Base-by-base conservation (phyloP, 2,113 vertebrate species). In the Cryptomyrus ogoouensis region DNA sequence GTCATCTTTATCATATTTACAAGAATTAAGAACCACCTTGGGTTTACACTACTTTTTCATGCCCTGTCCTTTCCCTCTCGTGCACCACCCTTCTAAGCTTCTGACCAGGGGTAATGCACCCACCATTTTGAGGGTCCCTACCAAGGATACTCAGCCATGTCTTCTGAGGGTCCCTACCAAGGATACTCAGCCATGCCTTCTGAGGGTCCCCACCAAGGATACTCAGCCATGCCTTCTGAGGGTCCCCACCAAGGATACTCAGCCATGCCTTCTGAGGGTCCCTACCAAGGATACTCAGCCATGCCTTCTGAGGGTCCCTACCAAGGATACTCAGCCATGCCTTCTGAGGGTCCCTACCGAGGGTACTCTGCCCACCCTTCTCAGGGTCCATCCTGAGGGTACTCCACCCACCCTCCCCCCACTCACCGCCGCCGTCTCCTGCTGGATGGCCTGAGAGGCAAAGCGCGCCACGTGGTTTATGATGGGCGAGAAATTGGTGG, bases 401-500 rank as follows among this genome's bases (percentile, higher is more conserved):
- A 12, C 74, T 5, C 0, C 7, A 2, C 5, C 19, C 44, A 6
- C 2, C 9, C 17, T 6, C 21, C n/a, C 2, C 0, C 0, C 52
- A 96, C 98, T 95, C 91, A 99, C 98, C 0, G 95, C 96, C 49
- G 98, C 98, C 4, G 96, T 95, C 87, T 97, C 96, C 91, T 99
- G 98, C 1, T 98, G 97, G 0, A 97, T 97, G 27, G 98, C 98
- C 94, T 99, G 98, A 24, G 97, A 96, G 0, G 98, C 98, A 3
- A 99, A 99, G 13, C 98, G 96, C 0, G 98, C 98, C 91, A 99
- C 98, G 0, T 99, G 98, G 94, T 97, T 99, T 94, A 99, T 94
- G 58, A 99, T 99, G 39, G 98, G 98, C 70, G 98, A 96, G 91
- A 99, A 99, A 93, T 99, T 99, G 87, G 98, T 99, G 52, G 98